Evolutionary conservation across 2,888 invertebrate species (phyloP).

Genomic region (Drosophila villosipedis): DNA sequence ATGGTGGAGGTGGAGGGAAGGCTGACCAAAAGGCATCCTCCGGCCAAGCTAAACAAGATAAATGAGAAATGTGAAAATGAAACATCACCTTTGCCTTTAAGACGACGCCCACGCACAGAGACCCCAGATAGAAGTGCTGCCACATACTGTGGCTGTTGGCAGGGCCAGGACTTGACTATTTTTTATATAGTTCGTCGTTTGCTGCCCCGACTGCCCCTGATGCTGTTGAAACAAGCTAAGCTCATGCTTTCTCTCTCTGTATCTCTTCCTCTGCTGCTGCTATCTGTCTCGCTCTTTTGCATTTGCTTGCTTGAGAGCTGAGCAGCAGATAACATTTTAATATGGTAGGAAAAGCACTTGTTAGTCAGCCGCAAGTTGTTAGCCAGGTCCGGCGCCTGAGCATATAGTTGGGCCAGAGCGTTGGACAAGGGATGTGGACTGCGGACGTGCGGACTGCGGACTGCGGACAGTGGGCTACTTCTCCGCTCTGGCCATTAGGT

Average conservation of each 20-base stretch:
- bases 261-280: neutral
- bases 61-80: conserved; percentile 84
- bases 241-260: conserved; percentile 6
- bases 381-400: conserved; percentile 38
- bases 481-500: conserved; percentile 82
- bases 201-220: neutral
- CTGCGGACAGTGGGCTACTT: conserved; percentile 20
- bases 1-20: neutral
- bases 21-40: conserved; percentile 35
- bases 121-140: conserved; percentile 31
- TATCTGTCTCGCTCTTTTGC: neutral
- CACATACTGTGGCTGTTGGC: conserved; percentile 60
- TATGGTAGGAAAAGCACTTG: conserved; percentile 73
- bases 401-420: conserved; percentile 25
- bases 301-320: conserved; percentile 18
- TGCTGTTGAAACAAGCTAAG: conserved; percentile 22
- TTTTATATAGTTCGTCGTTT: conserved; percentile 41
- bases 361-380: conserved; percentile 69
- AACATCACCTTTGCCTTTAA: conserved; percentile 81
- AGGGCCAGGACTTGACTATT: conserved; percentile 53
- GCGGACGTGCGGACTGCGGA: neutral
- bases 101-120: conserved; percentile 41
- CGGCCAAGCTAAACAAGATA: conserved; percentile 81
- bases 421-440: neutral
- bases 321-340: conserved; percentile 80